Evolutionary conservation across 2,888 invertebrate genomes (phyloP).

Genomic region (Limnephilus rhombicus): DNA sequence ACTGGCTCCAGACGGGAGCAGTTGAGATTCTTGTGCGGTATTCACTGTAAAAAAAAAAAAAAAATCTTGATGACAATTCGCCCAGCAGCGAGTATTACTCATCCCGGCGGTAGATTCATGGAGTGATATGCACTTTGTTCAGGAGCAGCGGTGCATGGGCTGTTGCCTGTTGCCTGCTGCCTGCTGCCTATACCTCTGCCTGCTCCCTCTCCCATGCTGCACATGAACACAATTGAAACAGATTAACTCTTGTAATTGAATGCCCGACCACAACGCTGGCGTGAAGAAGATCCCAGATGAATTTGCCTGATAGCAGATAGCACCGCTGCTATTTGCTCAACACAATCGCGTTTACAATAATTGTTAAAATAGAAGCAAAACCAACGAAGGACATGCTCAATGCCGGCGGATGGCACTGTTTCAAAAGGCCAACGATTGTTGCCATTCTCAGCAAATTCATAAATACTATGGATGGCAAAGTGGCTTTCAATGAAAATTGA

Average conservation of each 20-base stretch:
- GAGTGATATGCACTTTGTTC: conserved; percentile 49
- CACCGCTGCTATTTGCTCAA: conserved; percentile 18
- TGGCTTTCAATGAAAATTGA: conserved; percentile 1
- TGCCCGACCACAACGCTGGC: conserved; percentile 10
- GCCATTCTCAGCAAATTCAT: neutral
- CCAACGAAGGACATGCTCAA: conserved; percentile 44
- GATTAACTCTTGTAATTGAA: conserved; percentile 49
- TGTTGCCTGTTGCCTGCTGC: neutral
- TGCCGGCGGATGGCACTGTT: conserved; percentile 32
- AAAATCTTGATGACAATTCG: neutral
- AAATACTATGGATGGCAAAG: neutral
- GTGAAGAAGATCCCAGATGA: conserved; percentile 43
- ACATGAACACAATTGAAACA: conserved; percentile 42
- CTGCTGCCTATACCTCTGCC: neutral
- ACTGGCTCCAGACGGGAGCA: too few relatives aligned
- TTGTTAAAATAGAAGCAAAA: conserved; percentile 15
- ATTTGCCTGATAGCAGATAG: conserved; percentile 29
- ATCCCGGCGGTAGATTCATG: conserved; percentile 16
- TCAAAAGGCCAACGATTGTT: conserved; percentile 28
- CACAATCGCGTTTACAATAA: conserved; percentile 26
- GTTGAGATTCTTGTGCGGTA: too few relatives aligned
- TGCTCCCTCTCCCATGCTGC: conserved; percentile 10
- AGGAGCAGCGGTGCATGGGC: conserved; percentile 39
- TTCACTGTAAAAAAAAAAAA: too few relatives aligned
- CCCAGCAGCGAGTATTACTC: conserved; percentile 34